phyloP scores from a whole-genome alignment of 2,888 invertebrate species.

The Eristalis intricaria region DNA sequence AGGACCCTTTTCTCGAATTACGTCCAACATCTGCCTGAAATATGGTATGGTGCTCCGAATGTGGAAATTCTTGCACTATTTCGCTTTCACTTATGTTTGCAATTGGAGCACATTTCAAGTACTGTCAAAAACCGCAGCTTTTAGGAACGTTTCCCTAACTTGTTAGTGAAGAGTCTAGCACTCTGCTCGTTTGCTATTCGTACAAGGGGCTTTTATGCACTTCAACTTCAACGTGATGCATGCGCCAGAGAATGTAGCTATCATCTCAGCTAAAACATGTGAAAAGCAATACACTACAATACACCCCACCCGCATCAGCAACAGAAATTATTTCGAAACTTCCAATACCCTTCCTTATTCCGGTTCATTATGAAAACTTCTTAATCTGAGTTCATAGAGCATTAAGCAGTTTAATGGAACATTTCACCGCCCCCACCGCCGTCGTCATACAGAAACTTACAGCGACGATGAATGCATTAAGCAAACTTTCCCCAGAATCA shows the following conservation, averaged over 20 bases:
- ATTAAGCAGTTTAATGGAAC: constrained; percentile 18
- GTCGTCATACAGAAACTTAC: background rate
- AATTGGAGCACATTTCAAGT: too few species aligned
- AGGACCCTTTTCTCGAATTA: too few species aligned
- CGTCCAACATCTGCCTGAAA: too few species aligned
- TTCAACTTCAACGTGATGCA: background rate
- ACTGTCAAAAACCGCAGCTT: too few species aligned
- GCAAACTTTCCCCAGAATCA: constrained; percentile 41
- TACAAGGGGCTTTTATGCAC: background rate
- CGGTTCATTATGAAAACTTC: background rate
- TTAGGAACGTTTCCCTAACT: too few species aligned
- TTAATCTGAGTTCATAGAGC: constrained; percentile 6
- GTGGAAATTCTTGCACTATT: too few species aligned
- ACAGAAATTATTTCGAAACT: background rate
- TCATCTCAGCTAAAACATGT: background rate
- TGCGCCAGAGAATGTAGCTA: background rate
- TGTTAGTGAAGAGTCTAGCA: too few species aligned
- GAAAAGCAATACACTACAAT: background rate
- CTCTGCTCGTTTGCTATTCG: background rate
- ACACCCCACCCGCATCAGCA: background rate
- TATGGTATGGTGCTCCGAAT: too few species aligned
- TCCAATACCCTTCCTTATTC: background rate
- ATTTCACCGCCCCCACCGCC: background rate
- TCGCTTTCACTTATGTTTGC: too few species aligned
- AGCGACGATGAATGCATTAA: constrained; percentile 48